These are phyloP conservation scores for Albula goreensis DNA, from an alignment of 2,113 vertebrate genomes.

Conservation along the genomic window DNA sequence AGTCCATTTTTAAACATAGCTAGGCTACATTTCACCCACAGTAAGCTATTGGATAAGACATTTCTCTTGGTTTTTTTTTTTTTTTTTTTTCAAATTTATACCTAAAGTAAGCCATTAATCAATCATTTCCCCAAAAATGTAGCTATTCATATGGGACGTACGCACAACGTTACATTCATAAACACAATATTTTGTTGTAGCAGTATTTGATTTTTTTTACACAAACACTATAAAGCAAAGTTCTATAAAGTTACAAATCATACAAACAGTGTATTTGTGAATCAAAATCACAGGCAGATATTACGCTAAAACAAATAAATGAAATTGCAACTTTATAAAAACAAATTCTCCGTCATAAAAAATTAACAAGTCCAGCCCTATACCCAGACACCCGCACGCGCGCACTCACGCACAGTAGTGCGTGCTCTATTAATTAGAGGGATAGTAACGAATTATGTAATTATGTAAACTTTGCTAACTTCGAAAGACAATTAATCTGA, in stretches of 20 bases:
- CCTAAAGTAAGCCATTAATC: constrained; percentile 23
- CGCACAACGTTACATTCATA: constrained; percentile 41
- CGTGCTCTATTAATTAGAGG: constrained; percentile 5
- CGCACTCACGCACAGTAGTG: neutral
- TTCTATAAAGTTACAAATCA: constrained; percentile 69
- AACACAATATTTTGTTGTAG: constrained; percentile 40
- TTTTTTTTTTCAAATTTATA: neutral
- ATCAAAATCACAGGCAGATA: constrained; percentile 43
- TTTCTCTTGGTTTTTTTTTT: neutral
- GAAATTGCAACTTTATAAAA: constrained; percentile 60
- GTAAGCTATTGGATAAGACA: neutral
- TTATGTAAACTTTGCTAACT: neutral
- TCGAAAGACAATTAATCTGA: constrained; percentile 25
- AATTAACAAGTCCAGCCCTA: constrained; percentile 9
- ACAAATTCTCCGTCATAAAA: constrained; percentile 47
- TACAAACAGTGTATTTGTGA: constrained; percentile 70
- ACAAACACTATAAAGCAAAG: constrained; percentile 38
- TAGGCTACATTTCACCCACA: constrained; percentile 2
- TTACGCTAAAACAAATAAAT: constrained; percentile 53
- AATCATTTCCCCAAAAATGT: constrained; percentile 3
- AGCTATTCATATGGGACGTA: constrained; percentile 39
- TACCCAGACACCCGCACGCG: neutral
- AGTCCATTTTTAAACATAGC: neutral
- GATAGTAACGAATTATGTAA: neutral
- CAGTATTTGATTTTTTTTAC: constrained; percentile 55